These are phyloP conservation scores for Allygus modestus DNA, from an alignment of 2,888 invertebrate genomes.

Conservation along the genomic window DNA sequence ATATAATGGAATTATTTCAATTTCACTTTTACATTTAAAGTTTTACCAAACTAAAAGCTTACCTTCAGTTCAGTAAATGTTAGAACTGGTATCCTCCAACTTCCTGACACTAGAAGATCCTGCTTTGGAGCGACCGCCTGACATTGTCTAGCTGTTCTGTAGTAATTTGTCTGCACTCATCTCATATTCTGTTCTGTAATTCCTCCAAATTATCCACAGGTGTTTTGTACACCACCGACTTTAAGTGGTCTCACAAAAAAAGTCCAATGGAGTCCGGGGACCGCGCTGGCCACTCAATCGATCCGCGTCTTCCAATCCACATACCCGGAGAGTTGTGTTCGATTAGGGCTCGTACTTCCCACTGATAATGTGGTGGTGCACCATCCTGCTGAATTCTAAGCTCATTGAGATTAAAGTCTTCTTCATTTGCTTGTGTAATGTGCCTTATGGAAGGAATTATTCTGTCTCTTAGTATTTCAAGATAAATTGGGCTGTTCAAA, in stretches of 20 bases:
- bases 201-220: neutral
- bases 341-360: neutral
- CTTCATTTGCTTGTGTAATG: neutral
- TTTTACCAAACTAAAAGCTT: neutral
- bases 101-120: slow-evolving; percentile 24
- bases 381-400: neutral
- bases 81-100: slow-evolving; percentile 43
- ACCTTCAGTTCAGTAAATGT: slow-evolving; percentile 33
- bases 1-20: too few species aligned
- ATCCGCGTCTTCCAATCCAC: neutral
- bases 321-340: neutral
- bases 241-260: neutral
- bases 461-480: neutral
- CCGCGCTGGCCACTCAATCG: neutral
- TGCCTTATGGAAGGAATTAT: neutral
- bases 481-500: neutral
- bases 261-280: neutral
- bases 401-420: neutral
- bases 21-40: neutral
- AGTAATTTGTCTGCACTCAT: neutral
- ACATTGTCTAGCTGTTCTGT: slow-evolving; percentile 20
- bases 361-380: slow-evolving; percentile 13
- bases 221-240: slow-evolving; percentile 16
- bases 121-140: slow-evolving; percentile 1
- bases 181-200: neutral